phyloP scores from a whole-genome alignment of 2,113 vertebrate genomes.

The Coreoperca whiteheadi region DNA sequence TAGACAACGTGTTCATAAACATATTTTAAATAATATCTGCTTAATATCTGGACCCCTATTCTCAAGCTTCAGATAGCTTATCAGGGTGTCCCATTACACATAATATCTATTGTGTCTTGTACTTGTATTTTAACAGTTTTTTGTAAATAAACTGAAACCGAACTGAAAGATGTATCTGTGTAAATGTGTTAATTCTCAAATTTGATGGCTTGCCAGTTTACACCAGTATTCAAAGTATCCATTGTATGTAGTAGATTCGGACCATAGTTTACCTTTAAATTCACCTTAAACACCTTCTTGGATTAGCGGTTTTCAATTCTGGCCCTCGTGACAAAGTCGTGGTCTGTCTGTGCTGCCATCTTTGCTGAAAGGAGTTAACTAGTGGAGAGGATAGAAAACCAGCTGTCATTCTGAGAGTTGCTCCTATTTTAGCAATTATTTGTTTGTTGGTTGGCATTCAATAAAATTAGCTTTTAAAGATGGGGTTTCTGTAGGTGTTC shows the following conservation, averaged over 20 bases:
- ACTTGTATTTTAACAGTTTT: too few species aligned
- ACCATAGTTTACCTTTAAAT: neutral
- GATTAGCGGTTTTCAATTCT: neutral
- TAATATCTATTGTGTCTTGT: too few species aligned
- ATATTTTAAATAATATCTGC: too few species aligned
- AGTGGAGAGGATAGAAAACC: neutral
- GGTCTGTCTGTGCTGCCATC: neutral
- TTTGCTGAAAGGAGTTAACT: neutral
- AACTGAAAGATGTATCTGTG: neutral
- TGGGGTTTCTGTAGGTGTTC: too few species aligned
- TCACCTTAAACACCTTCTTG: neutral
- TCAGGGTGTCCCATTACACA: too few species aligned
- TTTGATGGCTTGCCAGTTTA: neutral
- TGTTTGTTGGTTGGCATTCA: neutral
- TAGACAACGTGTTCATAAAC: too few species aligned
- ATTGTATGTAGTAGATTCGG: neutral
- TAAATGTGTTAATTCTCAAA: neutral
- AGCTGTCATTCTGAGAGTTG: neutral
- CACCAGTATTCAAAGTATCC: neutral
- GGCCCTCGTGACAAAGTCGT: too few species aligned
- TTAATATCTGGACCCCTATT: too few species aligned
- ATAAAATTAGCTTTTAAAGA: neutral
- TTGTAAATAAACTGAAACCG: too few species aligned
- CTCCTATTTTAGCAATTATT: neutral
- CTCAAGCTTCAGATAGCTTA: too few species aligned